phyloP scores from a whole-genome alignment of 2,113 vertebrate genomes.

The Chinchilla lanigera region DNA sequence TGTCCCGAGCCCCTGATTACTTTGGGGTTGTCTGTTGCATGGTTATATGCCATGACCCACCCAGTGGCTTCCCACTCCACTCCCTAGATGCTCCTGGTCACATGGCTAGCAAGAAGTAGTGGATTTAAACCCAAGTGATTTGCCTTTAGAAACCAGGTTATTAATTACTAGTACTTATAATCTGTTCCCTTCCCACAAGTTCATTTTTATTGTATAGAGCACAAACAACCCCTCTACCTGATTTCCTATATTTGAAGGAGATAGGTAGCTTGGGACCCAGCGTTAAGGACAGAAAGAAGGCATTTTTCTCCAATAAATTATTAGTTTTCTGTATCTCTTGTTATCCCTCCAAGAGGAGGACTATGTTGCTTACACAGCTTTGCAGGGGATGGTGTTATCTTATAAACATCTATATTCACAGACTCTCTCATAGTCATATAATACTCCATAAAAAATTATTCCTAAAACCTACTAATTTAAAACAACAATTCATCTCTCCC shows the following conservation, averaged over 20 bases:
- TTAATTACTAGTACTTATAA: not conserved
- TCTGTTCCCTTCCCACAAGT: not conserved
- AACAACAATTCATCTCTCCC: not conserved
- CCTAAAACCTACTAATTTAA: not conserved
- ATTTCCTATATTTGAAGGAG: not conserved
- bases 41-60: not conserved
- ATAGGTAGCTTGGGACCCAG: not conserved
- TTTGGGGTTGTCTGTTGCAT: not conserved
- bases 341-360: not conserved
- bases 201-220: not conserved
- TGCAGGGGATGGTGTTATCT: not conserved
- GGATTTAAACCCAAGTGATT: not conserved
- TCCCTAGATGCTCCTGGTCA: not conserved
- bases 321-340: not conserved
- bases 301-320: not conserved
- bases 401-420: not conserved
- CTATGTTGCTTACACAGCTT: not conserved
- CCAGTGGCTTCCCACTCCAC: not conserved
- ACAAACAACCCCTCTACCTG: not conserved
- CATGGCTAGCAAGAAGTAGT: not conserved
- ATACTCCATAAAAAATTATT: not conserved
- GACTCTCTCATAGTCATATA: not conserved
- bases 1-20: not conserved
- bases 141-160: conserved; percentile 19
- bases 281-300: not conserved